phyloP scores from a whole-genome alignment of 2,797 vertebrate species.

The Loriculus beryllinus region DNA sequence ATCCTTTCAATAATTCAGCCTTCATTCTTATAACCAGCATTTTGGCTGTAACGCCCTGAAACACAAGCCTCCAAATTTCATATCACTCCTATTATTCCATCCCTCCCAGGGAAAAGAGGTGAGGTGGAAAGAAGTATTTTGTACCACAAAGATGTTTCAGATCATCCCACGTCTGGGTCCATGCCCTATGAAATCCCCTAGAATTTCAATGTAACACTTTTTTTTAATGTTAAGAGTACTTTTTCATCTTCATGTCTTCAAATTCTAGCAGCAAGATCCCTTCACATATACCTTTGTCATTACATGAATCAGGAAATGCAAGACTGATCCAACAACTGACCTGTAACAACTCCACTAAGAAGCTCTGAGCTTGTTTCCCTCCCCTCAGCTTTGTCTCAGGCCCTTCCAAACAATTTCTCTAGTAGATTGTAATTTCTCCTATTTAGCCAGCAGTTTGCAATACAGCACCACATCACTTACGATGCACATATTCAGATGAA shows the following conservation, averaged over 20 bases:
- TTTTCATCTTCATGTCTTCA: not conserved
- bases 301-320: not conserved
- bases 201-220: not conserved
- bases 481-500: not conserved
- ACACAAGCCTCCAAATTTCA: not conserved
- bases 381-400: not conserved
- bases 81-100: not conserved
- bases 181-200: not conserved
- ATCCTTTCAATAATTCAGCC: not conserved
- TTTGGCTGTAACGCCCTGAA: not conserved
- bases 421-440: not conserved
- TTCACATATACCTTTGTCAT: not conserved
- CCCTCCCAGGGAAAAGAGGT: not conserved
- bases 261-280: not conserved
- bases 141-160: not conserved
- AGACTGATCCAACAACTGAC: not conserved
- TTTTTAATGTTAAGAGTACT: not conserved
- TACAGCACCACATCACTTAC: not conserved
- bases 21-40: not conserved
- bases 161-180: not conserved
- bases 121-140: not conserved
- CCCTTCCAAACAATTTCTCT: not conserved
- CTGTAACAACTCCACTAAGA: not conserved
- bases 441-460: not conserved
- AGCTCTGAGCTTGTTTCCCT: not conserved